Base-by-base conservation (phyloP, 2,797 vertebrate genomes). In the Mycteria americana region DNA sequence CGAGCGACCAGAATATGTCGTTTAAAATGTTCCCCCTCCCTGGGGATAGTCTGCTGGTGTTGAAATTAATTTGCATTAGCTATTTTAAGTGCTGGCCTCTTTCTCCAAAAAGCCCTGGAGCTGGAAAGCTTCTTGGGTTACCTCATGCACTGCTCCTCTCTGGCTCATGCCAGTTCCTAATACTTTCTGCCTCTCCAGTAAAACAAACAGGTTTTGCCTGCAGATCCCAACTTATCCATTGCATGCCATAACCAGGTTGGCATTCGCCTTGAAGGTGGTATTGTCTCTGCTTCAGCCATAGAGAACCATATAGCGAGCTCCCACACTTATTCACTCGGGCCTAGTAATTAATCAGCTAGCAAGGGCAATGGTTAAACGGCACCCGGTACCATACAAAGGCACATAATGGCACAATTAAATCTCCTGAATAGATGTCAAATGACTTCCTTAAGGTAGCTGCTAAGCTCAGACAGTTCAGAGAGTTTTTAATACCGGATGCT, bases 381-480 rank as follows among this genome's bases (percentile, higher is more conserved):
- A 30, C 57, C 81, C 75, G 13, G 78, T 50, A 56, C 91, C 89
- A 23, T 75, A 72, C 68, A 85, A 2, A 57, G 84, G 75, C 79
- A 63, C 64, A 72, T 95, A 94, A 95, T 81, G 88, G 84, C 75
- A 95, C 94, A 89, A 89, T 94, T 95, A 93, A 83, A 67, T 69
- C 85, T 67, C 77, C 82, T 83, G 64, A 85, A 93, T 39, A 68
- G 92, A 85, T 82, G 85, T 81, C 64, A 93, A 91, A 94, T 74
- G 19, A 53, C 70, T 96, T 94, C 68, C 79, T 91, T 89, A 88
- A 95, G 68, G 62, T 92, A 79, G 72, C 81, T 85, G 78, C 91
- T 89, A 46, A 95, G 57, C 94, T 80, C 35, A 43, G 74, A 70
- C 35, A 62, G 64, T 88, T 93, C 81, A 48, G 80, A 46, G 90